Evolutionary conservation across 2,113 vertebrate species (phyloP), one percentile per base, ranked within the genome.

Genomic region (Tragelaphus scriptus): DNA sequence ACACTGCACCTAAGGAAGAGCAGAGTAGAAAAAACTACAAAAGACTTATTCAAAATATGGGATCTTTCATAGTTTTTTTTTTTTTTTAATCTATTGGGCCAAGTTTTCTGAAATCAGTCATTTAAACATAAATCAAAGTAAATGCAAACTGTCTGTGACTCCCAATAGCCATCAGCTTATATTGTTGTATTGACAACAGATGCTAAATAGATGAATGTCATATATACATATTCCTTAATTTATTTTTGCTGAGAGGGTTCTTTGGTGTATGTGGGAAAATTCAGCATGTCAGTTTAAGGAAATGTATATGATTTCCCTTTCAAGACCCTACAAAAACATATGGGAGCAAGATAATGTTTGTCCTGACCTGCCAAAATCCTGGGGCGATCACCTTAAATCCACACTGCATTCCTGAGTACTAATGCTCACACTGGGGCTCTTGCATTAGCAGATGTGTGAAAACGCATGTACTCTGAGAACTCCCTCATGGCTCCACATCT

Each of bases 361-460:
- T 93, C 63, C 59, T 91, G 71, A 96, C 97, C 97, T 92, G 96
- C 88, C 98, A 97, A 90, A 97, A 97, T 94, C 94, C 95, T 98
- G 96, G 23, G 30, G 92, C 56, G 58, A 40, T 82, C 86, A 96
- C 92, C 81, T 53, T 53, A 49, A 59, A 97, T 53, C 65, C 75
- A 89, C 59, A 53, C 14, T 44, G 75, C 94, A 89, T 96, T 98
- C 96, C 97, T 96, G 82, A 94, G 92, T 59, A 55, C 97, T 90
- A 96, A 94, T 85, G 95, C 95, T 91, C 88, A 49, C 87, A 16
- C 2, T 49, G 92, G 77, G 96, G 88, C 77, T 92, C 91, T 71
- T 75, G 96, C 26, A 58, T 93, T 30, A 96, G 96, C 88, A 95
- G 97, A 98, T 68, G 94, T 97, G 95, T 98, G 98, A 98, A 98